These are phyloP conservation scores for Kuschelorhynchus macadamiae DNA, from an alignment of 2,888 invertebrate genomes.

Conservation along the genomic window DNA sequence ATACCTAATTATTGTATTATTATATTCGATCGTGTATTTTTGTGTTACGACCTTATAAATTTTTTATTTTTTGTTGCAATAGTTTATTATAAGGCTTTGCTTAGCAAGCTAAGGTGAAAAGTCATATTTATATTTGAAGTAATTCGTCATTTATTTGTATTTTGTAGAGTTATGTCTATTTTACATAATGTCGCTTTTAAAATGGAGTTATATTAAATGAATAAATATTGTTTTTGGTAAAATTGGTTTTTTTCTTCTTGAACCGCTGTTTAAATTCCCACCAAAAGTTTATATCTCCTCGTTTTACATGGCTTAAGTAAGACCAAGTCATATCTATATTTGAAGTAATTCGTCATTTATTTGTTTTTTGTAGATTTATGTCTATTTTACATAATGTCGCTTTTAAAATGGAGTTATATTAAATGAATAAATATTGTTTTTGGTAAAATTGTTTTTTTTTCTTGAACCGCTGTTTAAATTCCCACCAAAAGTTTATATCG, in stretches of 20 bases:
- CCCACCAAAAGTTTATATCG: no score
- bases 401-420: slow-evolving; percentile 65
- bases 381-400: slow-evolving; percentile 66
- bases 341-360: slow-evolving; percentile 50
- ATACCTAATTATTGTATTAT: slow-evolving; percentile 52
- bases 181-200: slow-evolving; percentile 66
- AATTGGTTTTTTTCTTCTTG: no score
- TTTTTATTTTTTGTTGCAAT: slow-evolving; percentile 59
- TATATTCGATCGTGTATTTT: slow-evolving; percentile 42
- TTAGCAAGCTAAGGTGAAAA: slow-evolving; percentile 62
- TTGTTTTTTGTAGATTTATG: slow-evolving; percentile 63
- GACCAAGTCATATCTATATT: slow-evolving; percentile 56
- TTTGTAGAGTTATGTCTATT: slow-evolving; percentile 64
- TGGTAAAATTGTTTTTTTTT: slow-evolving; percentile 60
- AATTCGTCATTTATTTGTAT: slow-evolving; percentile 57
- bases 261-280: no score
- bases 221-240: slow-evolving; percentile 65
- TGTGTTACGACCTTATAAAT: slow-evolving; percentile 54
- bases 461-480: no score
- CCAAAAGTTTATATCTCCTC: no score
- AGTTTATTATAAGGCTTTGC: slow-evolving; percentile 60
- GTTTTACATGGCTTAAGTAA: no score
- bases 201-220: slow-evolving; percentile 62
- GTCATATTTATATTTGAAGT: slow-evolving; percentile 54
- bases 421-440: slow-evolving; percentile 64